Conservation (phyloP, 2,797 vertebrate genomes). For the Phyllotis vaccarum region DNA sequence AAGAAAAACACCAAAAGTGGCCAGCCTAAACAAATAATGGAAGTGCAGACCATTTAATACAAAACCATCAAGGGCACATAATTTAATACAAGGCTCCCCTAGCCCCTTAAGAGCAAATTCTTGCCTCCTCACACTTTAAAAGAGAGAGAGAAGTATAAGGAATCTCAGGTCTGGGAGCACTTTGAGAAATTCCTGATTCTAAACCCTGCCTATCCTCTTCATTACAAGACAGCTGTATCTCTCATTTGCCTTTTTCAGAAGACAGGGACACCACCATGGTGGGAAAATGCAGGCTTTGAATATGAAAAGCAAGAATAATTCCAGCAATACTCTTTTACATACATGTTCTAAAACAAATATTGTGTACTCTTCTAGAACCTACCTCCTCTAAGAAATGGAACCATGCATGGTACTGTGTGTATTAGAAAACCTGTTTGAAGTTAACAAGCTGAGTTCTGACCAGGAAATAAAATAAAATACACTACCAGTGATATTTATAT, state of each 20-base stretch:
- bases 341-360: not conserved
- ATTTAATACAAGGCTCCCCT: not conserved
- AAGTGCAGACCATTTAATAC: not conserved
- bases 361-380: not conserved
- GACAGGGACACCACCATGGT: not conserved
- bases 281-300: not conserved
- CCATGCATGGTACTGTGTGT: not conserved
- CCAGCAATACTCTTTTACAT: not conserved
- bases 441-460: not conserved
- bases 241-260: not conserved
- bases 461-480: not conserved
- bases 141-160: not conserved
- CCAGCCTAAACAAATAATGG: not conserved
- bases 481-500: too few relatives aligned
- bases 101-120: not conserved
- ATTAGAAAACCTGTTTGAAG: not conserved
- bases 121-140: not conserved
- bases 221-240: not conserved
- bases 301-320: conserved; percentile 4
- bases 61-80: not conserved
- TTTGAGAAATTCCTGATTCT: not conserved
- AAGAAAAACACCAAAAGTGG: not conserved
- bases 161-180: not conserved
- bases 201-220: not conserved
- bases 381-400: not conserved